phyloP scores from a whole-genome alignment of 2,113 vertebrate species.

The Callopanchax toddi region DNA sequence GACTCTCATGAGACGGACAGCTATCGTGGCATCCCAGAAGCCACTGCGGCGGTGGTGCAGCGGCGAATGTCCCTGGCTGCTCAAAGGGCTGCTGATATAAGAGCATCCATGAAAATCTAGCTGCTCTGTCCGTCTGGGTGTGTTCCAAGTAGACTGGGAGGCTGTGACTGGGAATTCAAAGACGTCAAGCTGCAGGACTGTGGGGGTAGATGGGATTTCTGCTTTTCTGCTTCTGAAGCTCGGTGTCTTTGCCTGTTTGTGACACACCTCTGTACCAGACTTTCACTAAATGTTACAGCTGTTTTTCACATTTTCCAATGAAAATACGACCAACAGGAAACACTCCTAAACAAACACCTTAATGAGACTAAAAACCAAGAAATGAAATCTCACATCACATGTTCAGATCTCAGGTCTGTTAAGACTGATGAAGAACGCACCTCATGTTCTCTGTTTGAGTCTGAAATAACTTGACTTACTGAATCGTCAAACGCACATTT shows the following conservation, averaged over 20 bases:
- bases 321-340: constrained; percentile 15
- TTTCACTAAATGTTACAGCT: constrained; percentile 24
- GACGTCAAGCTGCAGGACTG: constrained; percentile 36
- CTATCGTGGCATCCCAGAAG: constrained; percentile 56
- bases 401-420: constrained; percentile 14
- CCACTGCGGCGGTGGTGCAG: constrained; percentile 28
- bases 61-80: constrained; percentile 51
- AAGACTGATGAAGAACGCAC: constrained; percentile 13
- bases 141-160: constrained; percentile 16
- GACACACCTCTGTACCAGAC: constrained; percentile 20
- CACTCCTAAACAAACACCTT: too few relatives aligned
- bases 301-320: constrained; percentile 29
- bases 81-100: constrained; percentile 59
- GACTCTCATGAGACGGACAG: constrained; percentile 71
- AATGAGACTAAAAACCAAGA: constrained; percentile 3
- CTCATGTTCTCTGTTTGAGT: constrained; percentile 21
- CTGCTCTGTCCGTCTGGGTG: constrained; percentile 1
- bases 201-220: constrained; percentile 15
- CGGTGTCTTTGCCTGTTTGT: constrained; percentile 26
- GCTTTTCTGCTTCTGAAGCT: constrained; percentile 28
- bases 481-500: constrained; percentile 16
- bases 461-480: constrained; percentile 37
- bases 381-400: constrained; percentile 16
- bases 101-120: constrained; percentile 52
- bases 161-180: constrained; percentile 30